Evolutionary conservation across 2,888 invertebrate species (phyloP).

Genomic region (Acrobasis consociella): DNA sequence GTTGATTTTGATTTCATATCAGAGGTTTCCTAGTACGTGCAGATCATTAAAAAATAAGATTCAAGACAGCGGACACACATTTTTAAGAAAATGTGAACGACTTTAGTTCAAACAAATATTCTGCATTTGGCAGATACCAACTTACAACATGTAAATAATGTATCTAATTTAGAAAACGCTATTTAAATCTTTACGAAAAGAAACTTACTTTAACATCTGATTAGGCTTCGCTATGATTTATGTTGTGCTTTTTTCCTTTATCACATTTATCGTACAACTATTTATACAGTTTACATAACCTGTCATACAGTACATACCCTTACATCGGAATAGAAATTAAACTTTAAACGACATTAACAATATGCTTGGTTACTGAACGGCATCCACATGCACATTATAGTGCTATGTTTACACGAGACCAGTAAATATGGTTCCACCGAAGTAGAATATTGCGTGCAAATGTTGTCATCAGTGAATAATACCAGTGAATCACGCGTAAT

Average conservation of each 20-base stretch:
- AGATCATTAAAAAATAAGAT: too few relatives aligned
- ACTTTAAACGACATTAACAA: slow-evolving; percentile 54
- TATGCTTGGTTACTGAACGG: slow-evolving; percentile 42
- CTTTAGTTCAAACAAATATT: slow-evolving; percentile 41
- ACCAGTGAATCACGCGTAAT: too few relatives aligned
- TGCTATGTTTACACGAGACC: slow-evolving; percentile 27
- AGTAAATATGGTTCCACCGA: neutral
- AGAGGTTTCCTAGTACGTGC: too few relatives aligned
- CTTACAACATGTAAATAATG: slow-evolving; percentile 61
- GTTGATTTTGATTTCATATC: too few relatives aligned
- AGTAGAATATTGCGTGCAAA: neutral
- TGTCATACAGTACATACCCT: slow-evolving; percentile 69
- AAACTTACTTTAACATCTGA: slow-evolving; percentile 69
- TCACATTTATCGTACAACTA: slow-evolving; percentile 75
- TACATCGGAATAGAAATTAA: slow-evolving; percentile 55
- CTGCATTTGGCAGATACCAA: slow-evolving; percentile 56
- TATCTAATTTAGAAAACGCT: slow-evolving; percentile 65
- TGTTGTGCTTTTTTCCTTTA: slow-evolving; percentile 79
- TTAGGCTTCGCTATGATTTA: slow-evolving; percentile 76
- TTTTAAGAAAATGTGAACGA: neutral
- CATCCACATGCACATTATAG: slow-evolving; percentile 25
- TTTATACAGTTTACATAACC: slow-evolving; percentile 62
- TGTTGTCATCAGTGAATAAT: too few relatives aligned
- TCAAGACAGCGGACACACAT: neutral
- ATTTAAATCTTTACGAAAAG: slow-evolving; percentile 61